Base-by-base conservation (phyloP, 2,888 invertebrate genomes). In the Strigamia crassipes region DNA sequence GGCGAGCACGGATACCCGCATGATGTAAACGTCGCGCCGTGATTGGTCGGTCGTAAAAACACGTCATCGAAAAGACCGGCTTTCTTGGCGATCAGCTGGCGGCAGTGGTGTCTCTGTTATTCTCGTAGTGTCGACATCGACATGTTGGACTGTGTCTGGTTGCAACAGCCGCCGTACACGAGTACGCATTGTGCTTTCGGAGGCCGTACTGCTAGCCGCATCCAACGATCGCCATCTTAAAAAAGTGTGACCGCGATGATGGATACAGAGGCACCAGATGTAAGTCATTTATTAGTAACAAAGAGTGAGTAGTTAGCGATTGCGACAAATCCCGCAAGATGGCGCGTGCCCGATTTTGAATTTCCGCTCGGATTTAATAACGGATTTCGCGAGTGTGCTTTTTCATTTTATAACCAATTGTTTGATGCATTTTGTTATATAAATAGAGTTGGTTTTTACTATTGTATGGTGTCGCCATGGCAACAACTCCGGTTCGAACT, bases 401-500 rank as follows among this genome's bases (percentile, higher is more conserved):
- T 46, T 13, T 13, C 15, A 46, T 46, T 38, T 38, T 38, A 38
- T 38, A 51, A 51, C 51, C 51, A 18, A 51, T 51, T 51, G 51
- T 51, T 51, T 51, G 15, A 15, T 51, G 51, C n/a, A n/a, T n/a
- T n/a, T n/a, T 51, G 0, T 18, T 12, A 6, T 18, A 51, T 9
- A 38, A 38, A 38, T 38, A 38, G 38, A 38, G 4, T 38, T 38
- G 38, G 10, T 38, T 51, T 51, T 10, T 51, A 51, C 12, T 4
- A 61, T 61, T n/a, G n/a, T 18, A 8, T 61, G 18, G 13, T 10
- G 61, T 61, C 23, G 61, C 61, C 23, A 61, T 61, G 21, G 61
- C 23, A 61, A 61, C 61, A 61, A 61, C 61, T 61, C 61, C 61
- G 61, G 61, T 61, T 61, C 21, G 61, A 61, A 61, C 61, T 61